phyloP scores from a whole-genome alignment of 2,113 vertebrate species.

The Balaenoptera acutorostrata region DNA sequence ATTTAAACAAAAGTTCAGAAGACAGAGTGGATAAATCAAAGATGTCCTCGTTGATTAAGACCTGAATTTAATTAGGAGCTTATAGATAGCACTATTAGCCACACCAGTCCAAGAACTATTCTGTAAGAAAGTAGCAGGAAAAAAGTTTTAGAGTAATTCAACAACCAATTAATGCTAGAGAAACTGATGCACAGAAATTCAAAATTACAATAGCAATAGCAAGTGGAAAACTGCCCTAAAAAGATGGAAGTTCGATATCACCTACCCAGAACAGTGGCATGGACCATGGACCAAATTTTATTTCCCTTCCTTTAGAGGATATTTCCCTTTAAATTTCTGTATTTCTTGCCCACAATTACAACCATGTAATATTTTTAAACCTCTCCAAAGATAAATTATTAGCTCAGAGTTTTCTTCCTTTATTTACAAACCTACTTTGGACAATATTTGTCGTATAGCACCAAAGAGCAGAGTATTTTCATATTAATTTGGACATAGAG shows the following conservation, averaged over 20 bases:
- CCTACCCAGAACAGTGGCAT: background rate
- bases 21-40: slow-evolving; percentile 35
- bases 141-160: background rate
- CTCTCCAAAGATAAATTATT: background rate
- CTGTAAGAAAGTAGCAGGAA: background rate
- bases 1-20: slow-evolving; percentile 27
- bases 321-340: background rate
- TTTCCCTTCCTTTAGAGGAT: background rate
- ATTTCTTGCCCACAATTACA: background rate
- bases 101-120: background rate
- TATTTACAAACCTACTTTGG: background rate
- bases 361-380: background rate
- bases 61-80: slow-evolving; percentile 20
- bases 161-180: background rate
- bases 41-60: slow-evolving; percentile 15
- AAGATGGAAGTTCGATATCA: background rate
- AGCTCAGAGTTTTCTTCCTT: background rate
- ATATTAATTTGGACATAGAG: background rate
- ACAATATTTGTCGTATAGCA: background rate
- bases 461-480: background rate
- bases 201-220: background rate
- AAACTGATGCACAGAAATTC: background rate
- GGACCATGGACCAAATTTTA: background rate
- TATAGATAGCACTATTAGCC: background rate
- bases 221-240: background rate